These are phyloP conservation scores for Microplitis deprimator DNA, from an alignment of 2,888 invertebrate genomes.

Conservation along the genomic window DNA sequence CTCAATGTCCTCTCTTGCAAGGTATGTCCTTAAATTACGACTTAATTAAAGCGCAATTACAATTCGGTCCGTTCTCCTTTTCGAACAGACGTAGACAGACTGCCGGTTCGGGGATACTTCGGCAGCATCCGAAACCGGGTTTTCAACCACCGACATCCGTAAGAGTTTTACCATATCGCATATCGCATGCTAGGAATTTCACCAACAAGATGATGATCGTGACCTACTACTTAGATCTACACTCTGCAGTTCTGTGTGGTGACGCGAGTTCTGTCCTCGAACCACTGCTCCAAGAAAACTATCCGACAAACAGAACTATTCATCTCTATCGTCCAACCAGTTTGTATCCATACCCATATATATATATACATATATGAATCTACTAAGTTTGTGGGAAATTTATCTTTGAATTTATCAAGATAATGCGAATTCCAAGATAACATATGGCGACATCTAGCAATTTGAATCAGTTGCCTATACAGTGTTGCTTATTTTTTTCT, in stretches of 20 bases:
- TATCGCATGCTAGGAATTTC: conserved; percentile 45
- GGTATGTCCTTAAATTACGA: conserved; percentile 53
- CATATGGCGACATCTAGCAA: not conserved
- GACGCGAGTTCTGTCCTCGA: not conserved
- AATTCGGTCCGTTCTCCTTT: conserved; percentile 46
- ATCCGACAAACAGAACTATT: conserved; percentile 63
- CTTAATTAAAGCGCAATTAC: conserved; percentile 58
- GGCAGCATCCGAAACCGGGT: not conserved
- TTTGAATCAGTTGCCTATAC: not conserved
- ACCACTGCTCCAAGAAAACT: conserved; percentile 37
- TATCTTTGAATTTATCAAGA: too few relatives aligned
- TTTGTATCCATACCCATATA: conserved; percentile 18
- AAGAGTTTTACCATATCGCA: not conserved
- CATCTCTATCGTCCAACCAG: conserved; percentile 57
- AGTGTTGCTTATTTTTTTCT: not conserved
- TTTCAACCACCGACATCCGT: not conserved
- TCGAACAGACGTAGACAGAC: conserved; percentile 16
- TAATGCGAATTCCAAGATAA: too few relatives aligned
- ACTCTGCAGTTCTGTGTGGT: too few relatives aligned
- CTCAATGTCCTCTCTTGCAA: conserved; percentile 29
- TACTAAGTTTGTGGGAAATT: too few relatives aligned
- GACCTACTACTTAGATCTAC: conserved; percentile 47
- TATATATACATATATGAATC: conserved; percentile 17
- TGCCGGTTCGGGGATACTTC: conserved; percentile 27
- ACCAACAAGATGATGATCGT: conserved; percentile 43